These are phyloP conservation scores for Sitta europaea DNA, from an alignment of 2,113 vertebrate species.

Conservation along the genomic window DNA sequence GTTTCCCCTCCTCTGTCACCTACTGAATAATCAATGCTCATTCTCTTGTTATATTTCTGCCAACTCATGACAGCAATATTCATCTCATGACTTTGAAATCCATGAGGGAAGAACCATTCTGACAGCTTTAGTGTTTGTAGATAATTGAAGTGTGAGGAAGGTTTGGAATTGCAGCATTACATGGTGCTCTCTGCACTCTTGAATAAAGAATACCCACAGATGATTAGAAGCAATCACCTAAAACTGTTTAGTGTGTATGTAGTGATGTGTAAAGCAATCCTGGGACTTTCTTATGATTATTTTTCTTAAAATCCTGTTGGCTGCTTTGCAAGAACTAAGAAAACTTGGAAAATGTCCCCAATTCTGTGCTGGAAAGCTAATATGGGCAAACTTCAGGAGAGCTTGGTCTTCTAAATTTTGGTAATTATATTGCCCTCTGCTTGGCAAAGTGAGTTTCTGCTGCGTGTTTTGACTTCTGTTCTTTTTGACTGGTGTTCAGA, in stretches of 20 bases:
- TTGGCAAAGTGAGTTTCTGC: neutral
- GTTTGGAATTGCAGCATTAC: neutral
- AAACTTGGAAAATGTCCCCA: neutral
- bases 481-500: neutral
- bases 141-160: neutral
- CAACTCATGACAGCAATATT: slow-evolving; percentile 18
- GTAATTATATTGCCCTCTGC: neutral
- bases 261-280: neutral
- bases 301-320: neutral
- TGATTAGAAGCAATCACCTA: neutral
- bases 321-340: neutral
- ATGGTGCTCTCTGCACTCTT: neutral
- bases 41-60: slow-evolving; percentile 40
- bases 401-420: neutral
- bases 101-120: neutral
- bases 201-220: neutral
- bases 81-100: slow-evolving; percentile 13
- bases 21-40: slow-evolving; percentile 53
- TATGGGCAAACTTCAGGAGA: neutral
- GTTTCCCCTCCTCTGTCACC: slow-evolving; percentile 43
- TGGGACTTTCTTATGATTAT: neutral
- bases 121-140: neutral
- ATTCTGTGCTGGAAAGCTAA: neutral
- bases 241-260: neutral
- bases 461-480: neutral